A percentile compares a stretch with the other conserved stretches of the same genome.
These are phyloP conservation scores for Dendrocopos noguchii DNA, from an alignment of 2,113 vertebrate genomes.

Conservation along the genomic window DNA sequence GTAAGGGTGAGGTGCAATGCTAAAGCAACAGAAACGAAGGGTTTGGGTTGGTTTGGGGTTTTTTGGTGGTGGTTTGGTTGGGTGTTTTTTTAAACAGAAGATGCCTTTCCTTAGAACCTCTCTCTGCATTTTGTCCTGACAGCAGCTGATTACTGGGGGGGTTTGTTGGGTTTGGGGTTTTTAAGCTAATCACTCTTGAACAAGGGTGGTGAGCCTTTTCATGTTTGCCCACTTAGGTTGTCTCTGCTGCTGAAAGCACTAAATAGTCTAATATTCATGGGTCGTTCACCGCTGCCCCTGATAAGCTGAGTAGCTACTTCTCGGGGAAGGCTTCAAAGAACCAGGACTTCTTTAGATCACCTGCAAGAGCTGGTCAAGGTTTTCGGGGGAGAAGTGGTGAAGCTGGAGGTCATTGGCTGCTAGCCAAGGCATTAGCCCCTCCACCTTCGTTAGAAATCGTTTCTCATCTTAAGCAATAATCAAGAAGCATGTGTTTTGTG, in stretches of 20 bases:
- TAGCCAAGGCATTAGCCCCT: neutral
- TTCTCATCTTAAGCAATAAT: neutral
- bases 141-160: accelerated
- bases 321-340: neutral
- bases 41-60: neutral
- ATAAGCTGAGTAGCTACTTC: neutral
- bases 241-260: neutral
- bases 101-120: neutral
- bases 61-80: neutral
- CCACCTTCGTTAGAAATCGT: accelerated
- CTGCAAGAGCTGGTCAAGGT: neutral
- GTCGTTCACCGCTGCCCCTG: neutral
- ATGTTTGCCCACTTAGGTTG: neutral
- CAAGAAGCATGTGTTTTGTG: neutral
- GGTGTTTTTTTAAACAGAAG: neutral
- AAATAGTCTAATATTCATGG: neutral
- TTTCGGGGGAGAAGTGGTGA: neutral
- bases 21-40: neutral
- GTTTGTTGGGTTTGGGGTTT: neutral
- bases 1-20: neutral
- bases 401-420: neutral
- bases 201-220: neutral
- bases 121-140: neutral
- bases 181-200: neutral
- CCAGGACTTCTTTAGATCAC: neutral